Evolutionary conservation across 1,140 invertebrate genomes (phyloP).

Genomic region (Triops longicaudatus): DNA sequence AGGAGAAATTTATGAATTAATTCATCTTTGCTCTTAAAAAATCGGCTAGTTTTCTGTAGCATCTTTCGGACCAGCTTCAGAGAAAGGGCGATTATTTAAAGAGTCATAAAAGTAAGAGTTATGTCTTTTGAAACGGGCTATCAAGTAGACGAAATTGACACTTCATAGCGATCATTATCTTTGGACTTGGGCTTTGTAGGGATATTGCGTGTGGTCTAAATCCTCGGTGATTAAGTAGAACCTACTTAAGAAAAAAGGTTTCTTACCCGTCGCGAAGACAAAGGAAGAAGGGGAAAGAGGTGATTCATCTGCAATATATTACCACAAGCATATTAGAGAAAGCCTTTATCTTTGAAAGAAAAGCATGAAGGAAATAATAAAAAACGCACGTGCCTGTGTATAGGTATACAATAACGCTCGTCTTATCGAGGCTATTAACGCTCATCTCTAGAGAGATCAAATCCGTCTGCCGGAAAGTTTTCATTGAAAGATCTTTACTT

Average conservation of each 20-base stretch:
- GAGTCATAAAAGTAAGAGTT: conserved; percentile 6
- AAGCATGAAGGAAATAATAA: neutral
- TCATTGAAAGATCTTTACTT: neutral
- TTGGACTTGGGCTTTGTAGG: neutral
- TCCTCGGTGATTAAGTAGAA: neutral
- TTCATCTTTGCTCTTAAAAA: too few species aligned
- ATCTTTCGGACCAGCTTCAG: too few species aligned
- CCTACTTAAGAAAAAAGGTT: neutral
- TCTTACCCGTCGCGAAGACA: neutral
- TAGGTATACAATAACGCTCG: neutral
- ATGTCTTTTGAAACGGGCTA: conserved; percentile 2
- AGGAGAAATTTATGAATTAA: too few species aligned
- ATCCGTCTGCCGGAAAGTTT: neutral
- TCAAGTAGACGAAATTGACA: conserved; percentile 7
- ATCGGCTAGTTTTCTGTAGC: too few species aligned
- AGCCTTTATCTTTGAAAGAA: neutral
- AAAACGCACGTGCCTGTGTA: neutral
- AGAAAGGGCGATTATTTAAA: neutral
- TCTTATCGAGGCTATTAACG: neutral
- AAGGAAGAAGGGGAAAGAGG: conserved; percentile 5
- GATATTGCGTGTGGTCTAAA: conserved; percentile 2
- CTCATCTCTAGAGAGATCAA: neutral
- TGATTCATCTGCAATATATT: conserved; percentile 15
- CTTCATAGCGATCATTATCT: conserved; percentile 4
- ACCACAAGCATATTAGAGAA: neutral